Evolutionary conservation across 23 tunicate species (phyloP).

Genomic region (Ciona savignyi): DNA sequence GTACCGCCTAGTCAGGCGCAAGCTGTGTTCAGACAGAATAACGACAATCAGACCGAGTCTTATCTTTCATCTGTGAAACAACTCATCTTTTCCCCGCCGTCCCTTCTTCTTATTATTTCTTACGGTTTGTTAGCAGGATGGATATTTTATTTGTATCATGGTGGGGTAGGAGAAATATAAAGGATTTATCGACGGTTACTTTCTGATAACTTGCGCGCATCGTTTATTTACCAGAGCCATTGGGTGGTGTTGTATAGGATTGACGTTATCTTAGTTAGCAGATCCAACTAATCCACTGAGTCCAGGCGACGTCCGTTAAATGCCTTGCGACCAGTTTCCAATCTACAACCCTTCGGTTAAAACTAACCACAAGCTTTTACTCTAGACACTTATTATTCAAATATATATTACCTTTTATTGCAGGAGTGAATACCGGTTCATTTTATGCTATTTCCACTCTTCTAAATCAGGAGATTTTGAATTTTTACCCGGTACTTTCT

Average conservation of each 20-base stretch:
- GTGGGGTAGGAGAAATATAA: no score
- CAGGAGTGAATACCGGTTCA: slow-evolving; percentile 73
- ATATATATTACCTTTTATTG: no score
- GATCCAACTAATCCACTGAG: no score
- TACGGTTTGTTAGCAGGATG: slow-evolving; percentile 79
- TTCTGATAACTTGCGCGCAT: no score
- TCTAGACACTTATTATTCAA: not conserved
- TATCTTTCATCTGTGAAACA: slow-evolving; percentile 35
- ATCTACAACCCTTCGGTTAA: no score
- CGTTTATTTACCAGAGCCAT: no score
- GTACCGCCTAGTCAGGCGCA: slow-evolving; percentile 67
- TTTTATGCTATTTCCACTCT: slow-evolving; percentile 82
- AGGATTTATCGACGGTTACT: no score
- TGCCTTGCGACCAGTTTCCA: no score
- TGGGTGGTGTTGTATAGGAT: no score
- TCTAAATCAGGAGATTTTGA: slow-evolving; percentile 62
- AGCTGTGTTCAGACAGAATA: slow-evolving; percentile 11
- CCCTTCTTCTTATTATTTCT: slow-evolving; percentile 61
- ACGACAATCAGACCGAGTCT: slow-evolving; percentile 20
- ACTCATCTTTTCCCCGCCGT: slow-evolving; percentile 30
- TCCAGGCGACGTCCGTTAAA: no score
- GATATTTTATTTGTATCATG: no score
- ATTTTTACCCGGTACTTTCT: slow-evolving; percentile 49
- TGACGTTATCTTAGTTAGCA: no score
- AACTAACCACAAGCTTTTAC: not conserved